A percentile compares a stretch with the other conserved stretches of the same genome.
Conservation (phyloP, 2,797 vertebrate genomes). For the Rhadinocentrus ornatus region DNA sequence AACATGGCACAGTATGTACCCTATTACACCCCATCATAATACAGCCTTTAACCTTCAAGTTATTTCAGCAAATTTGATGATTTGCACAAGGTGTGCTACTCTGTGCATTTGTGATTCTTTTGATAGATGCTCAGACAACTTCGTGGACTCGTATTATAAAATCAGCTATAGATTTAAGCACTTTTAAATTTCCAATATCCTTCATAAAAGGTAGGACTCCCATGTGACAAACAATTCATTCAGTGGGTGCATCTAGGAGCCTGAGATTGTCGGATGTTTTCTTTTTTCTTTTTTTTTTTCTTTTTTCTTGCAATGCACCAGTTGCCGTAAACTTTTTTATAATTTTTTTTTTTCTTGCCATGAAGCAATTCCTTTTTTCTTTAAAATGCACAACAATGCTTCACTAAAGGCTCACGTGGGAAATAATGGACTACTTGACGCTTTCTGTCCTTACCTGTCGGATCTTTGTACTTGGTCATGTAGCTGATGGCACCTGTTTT, state of each 20-base stretch:
- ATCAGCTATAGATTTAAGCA: not conserved
- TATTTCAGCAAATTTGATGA: not conserved
- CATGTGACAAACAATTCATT: not conserved
- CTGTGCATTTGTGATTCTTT: not conserved
- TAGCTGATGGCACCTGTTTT: slow-evolving; percentile 49
- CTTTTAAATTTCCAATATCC: no score
- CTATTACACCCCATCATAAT: slow-evolving; percentile 7
- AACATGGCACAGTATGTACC: not conserved
- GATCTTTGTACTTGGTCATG: slow-evolving; percentile 29
- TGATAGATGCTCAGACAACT: not conserved
- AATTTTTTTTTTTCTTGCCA: not conserved
- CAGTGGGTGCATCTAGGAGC: slow-evolving; percentile 1
- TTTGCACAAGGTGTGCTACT: not conserved
- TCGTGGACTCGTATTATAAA: not conserved
- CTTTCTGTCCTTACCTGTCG: slow-evolving; percentile 52
- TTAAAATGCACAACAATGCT: not conserved
- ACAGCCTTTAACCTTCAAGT: not conserved
- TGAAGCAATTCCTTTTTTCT: not conserved
- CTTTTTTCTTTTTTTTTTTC: not conserved
- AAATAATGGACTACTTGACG: slow-evolving; percentile 12
- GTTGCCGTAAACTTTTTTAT: not conserved
- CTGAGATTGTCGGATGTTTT: not conserved
- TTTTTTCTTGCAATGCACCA: not conserved
- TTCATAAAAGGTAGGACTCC: not conserved
- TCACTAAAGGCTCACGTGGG: not conserved